A percentile compares a stretch with the other conserved stretches of the same genome.
These are phyloP conservation scores for Pogonophryne albipinna DNA, from an alignment of 2,797 vertebrate species.

Conservation along the genomic window DNA sequence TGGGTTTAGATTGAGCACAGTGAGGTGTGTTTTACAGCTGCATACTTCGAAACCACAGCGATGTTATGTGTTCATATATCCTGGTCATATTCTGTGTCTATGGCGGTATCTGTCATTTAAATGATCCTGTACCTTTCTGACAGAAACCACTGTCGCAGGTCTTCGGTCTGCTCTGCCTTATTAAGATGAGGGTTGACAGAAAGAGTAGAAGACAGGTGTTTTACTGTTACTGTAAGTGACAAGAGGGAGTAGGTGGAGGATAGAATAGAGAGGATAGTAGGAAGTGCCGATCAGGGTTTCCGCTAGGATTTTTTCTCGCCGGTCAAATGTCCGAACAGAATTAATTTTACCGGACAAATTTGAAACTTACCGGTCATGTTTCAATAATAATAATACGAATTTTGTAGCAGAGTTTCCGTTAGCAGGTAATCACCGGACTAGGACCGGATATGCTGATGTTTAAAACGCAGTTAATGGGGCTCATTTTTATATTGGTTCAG, in stretches of 20 bases:
- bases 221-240: conserved; percentile 31
- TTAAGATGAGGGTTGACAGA: conserved; percentile 18
- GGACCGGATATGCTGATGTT: no score
- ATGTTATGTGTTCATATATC: background rate
- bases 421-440: no score
- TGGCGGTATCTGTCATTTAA: conserved; percentile 8
- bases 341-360: no score
- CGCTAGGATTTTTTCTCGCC: no score
- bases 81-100: background rate
- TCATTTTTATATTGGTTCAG: no score
- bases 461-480: no score
- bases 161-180: background rate
- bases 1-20: background rate
- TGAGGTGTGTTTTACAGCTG: conserved; percentile 16
- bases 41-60: background rate
- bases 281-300: conserved; percentile 15
- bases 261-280: conserved; percentile 32
- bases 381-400: no score
- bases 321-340: no score
- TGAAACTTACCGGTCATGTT: no score
- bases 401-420: no score
- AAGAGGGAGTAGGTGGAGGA: conserved; percentile 19
- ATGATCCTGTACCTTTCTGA: background rate
- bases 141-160: background rate
- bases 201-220: conserved; percentile 24